Evolutionary conservation across 1,140 invertebrate genomes (phyloP).

Genomic region (Hetaerina americana): DNA sequence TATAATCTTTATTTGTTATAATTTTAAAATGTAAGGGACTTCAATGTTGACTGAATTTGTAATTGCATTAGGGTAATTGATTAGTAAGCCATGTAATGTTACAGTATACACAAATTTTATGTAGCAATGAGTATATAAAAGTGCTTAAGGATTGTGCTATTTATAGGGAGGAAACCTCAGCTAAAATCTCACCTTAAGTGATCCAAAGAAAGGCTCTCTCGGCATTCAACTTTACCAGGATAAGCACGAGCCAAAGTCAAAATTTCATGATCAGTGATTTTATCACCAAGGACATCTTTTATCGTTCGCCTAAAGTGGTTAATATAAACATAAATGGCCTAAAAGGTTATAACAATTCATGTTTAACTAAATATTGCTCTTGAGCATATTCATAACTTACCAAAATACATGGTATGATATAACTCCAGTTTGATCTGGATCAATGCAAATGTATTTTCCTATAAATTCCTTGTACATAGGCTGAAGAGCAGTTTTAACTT

Average conservation of each 20-base stretch:
- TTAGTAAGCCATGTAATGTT: too few species aligned
- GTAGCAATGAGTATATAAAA: too few species aligned
- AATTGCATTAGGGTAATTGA: too few species aligned
- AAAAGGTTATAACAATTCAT: not conserved
- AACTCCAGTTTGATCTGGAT: constrained; percentile 27
- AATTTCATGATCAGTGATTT: constrained; percentile 63
- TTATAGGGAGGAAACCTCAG: too few species aligned
- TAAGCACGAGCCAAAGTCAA: constrained; percentile 55
- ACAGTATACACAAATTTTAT: too few species aligned
- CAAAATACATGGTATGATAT: constrained; percentile 40
- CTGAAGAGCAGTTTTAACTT: constrained; percentile 45
- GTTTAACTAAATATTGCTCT: constrained; percentile 3
- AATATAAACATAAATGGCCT: constrained; percentile 2
- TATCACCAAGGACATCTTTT: constrained; percentile 38
- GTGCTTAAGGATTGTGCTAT: too few species aligned
- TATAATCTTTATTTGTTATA: too few species aligned
- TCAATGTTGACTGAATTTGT: too few species aligned
- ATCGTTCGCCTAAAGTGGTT: constrained; percentile 36
- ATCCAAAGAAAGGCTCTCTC: constrained; percentile 31
- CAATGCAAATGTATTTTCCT: constrained; percentile 41
- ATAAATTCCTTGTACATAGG: constrained; percentile 60
- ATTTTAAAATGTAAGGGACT: too few species aligned
- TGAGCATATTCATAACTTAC: constrained; percentile 24
- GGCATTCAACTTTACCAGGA: constrained; percentile 27
- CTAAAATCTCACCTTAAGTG: constrained; percentile 31